Evolutionary conservation across 2,888 invertebrate species (phyloP), one percentile per base, ranked within the genome.

Genomic region (Limnephilus auricula): DNA sequence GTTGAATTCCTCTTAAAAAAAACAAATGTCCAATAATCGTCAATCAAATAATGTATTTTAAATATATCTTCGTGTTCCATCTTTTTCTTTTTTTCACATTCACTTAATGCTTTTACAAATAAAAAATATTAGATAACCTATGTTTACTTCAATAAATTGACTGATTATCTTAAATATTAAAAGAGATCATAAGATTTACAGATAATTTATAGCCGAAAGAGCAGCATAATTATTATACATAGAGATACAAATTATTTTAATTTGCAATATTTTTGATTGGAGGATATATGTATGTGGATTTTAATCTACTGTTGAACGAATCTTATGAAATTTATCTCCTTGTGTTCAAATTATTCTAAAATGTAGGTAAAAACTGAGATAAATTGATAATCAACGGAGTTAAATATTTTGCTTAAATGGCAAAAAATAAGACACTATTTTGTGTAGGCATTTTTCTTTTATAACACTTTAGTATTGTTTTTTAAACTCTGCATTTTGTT

Each of bases 341-440:
- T 85, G 85, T 85, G 85, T 85, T 85, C 85, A 85, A 85, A 85
- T 34, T 85, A 85, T 85, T 85, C 85, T 85, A 85, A 85, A 85
- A 34, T 85, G n/a, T 85, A 85, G 85, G 40, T 40, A 85, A 25
- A 65, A 65, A 65, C 65, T 65, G 65, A 65, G 65, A 65, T 65
- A 65, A 65, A 65, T 65, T 65, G 25, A 65, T 65, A 65, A 65
- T 65, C 65, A 65, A 65, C 9, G 65, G 65, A 65, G n/a, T 25
- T 65, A 65, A 65, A 65, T 9, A 65, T 25, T 65, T n/a, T n/a
- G n/a, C 65, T 25, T 65, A 65, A 65, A 65, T 25, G 25, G 65
- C 1, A 25, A 65, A 65, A 65, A n/a, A 9, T 65, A 65, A 25
- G 65, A 65, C 65, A 65, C n/a, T 65, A 65, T n/a, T 65, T 65